A percentile compares a stretch with the other conserved stretches of the same genome.
Evolutionary conservation across 2,113 vertebrate species (phyloP).

Genomic region (Macaca fascicularis): DNA sequence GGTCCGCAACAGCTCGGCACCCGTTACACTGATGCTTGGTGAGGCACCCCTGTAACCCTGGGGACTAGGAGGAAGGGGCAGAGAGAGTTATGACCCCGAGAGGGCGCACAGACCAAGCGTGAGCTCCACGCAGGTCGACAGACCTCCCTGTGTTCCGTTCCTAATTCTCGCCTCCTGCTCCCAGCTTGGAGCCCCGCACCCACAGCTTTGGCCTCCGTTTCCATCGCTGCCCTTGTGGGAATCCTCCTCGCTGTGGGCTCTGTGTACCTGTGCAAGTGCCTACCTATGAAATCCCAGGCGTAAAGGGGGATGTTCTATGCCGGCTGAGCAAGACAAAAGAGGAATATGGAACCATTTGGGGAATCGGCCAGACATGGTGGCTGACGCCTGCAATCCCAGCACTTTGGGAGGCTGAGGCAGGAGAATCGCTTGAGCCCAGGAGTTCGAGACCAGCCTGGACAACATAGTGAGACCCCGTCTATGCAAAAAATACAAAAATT

Average conservation of each 20-base stretch:
- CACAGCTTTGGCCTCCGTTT: constrained; percentile 43
- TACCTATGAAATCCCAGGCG: background rate
- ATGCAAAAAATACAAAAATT: too few relatives aligned
- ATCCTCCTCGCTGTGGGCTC: constrained; percentile 51
- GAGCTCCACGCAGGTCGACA: background rate
- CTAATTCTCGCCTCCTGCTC: constrained; percentile 23
- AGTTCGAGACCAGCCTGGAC: too few relatives aligned
- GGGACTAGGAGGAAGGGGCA: background rate
- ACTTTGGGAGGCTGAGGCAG: too few relatives aligned
- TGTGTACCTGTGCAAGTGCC: constrained; percentile 25
- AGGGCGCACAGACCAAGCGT: background rate
- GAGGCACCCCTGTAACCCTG: constrained; percentile 20
- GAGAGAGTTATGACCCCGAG: background rate
- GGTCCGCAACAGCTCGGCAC: constrained; percentile 68
- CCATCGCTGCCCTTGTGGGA: constrained; percentile 38
- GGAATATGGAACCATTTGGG: background rate
- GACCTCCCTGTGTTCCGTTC: background rate
- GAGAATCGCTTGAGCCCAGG: too few relatives aligned
- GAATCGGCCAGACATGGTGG: background rate
- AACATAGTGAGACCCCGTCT: too few relatives aligned
- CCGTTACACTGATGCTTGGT: constrained; percentile 46
- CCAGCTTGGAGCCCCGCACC: constrained; percentile 47
- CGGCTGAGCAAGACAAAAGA: background rate
- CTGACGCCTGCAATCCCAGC: too few relatives aligned
- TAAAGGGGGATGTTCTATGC: background rate